Evolutionary conservation across 2,113 vertebrate species (phyloP).

Genomic region (Dasypus novemcinctus): DNA sequence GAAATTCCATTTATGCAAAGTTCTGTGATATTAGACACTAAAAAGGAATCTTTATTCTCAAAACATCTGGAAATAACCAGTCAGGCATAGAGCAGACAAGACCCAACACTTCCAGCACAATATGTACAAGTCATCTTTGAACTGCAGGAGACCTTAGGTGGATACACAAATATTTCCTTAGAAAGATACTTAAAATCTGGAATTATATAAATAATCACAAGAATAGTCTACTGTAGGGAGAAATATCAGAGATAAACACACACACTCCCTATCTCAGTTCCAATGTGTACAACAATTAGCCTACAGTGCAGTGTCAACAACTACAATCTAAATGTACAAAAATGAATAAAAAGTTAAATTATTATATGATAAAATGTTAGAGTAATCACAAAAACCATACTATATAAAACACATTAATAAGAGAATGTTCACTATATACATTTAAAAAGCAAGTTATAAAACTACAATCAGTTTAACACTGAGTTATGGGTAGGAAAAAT

Average conservation of each 20-base stretch:
- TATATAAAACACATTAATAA: neutral
- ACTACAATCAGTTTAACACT: neutral
- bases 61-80: neutral
- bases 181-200: slow-evolving; percentile 21
- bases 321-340: neutral
- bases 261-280: neutral
- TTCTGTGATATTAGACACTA: neutral
- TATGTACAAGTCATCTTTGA: neutral
- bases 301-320: neutral
- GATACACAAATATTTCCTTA: neutral
- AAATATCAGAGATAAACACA: neutral
- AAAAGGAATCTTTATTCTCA: neutral
- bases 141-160: neutral
- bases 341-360: neutral
- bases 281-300: neutral
- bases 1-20: neutral
- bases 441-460: neutral
- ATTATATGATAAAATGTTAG: neutral
- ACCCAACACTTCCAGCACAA: neutral
- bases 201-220: neutral
- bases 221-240: neutral
- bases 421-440: neutral
- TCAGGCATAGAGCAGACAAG: neutral
- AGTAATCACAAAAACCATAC: neutral
- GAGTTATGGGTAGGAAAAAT: neutral